Percentiles rank a stretch among this genome's conserved stretches.
These are phyloP conservation scores for Psilopogon haemacephalus DNA, from an alignment of 2,113 vertebrate genomes.

Conservation along the genomic window DNA sequence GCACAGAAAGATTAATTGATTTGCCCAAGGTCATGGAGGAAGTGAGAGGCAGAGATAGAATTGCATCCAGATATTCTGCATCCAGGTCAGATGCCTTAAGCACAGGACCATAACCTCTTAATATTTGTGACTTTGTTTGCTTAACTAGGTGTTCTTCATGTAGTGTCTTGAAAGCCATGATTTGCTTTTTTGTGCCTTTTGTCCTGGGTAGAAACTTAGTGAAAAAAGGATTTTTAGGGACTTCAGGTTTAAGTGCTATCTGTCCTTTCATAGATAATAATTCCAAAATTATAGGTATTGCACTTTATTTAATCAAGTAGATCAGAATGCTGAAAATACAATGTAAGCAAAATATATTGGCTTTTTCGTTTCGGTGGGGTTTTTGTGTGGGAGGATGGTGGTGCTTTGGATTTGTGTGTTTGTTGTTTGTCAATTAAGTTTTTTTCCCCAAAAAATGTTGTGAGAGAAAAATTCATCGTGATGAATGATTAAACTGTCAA, in stretches of 20 bases:
- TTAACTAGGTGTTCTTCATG: background rate
- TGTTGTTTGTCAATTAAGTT: slow-evolving; percentile 12
- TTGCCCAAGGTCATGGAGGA: slow-evolving; percentile 39
- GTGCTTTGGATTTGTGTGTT: too few relatives aligned
- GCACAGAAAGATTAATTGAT: slow-evolving; percentile 53
- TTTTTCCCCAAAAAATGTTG: background rate
- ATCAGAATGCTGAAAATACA: background rate
- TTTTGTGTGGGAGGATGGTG: too few relatives aligned
- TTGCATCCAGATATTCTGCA: slow-evolving; percentile 16
- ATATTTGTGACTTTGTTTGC: background rate
- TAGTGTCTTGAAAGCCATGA: background rate
- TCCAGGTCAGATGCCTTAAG: background rate
- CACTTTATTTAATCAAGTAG: background rate
- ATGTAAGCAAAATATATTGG: background rate
- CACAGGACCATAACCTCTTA: background rate
- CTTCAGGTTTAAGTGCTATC: background rate
- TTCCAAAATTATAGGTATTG: background rate
- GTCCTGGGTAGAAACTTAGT: background rate
- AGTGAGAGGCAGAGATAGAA: background rate
- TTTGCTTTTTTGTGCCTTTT: background rate
- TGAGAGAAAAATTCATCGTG: slow-evolving; percentile 30
- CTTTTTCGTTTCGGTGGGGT: background rate
- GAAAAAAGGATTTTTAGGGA: background rate
- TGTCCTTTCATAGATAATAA: background rate
- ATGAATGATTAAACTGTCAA: slow-evolving; percentile 49